These are phyloP conservation scores for Apodemia mormo DNA, from an alignment of 2,888 invertebrate species.

Conservation along the genomic window DNA sequence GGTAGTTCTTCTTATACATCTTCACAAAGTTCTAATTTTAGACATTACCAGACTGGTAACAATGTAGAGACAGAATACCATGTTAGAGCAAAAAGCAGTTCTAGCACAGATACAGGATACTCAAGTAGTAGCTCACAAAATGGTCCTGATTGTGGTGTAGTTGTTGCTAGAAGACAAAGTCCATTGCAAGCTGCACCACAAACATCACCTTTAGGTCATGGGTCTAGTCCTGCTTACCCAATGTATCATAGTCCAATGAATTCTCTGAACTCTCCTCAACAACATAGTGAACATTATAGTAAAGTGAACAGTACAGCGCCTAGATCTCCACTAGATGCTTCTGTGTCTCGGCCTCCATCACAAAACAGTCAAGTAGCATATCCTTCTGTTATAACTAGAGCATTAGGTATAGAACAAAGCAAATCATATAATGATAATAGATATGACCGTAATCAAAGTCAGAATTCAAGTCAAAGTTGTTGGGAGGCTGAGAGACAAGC, in stretches of 20 bases:
- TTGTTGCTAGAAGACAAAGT: constrained; percentile 86
- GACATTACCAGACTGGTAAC: constrained; percentile 84
- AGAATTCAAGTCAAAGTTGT: constrained; percentile 75
- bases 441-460: constrained; percentile 77
- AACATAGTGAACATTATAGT: constrained; percentile 80
- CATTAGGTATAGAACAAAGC: constrained; percentile 84
- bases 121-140: constrained; percentile 84
- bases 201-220: constrained; percentile 87
- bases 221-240: constrained; percentile 90
- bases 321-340: constrained; percentile 86
- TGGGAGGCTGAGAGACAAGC: constrained; percentile 82
- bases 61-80: constrained; percentile 84
- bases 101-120: constrained; percentile 84
- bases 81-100: constrained; percentile 82
- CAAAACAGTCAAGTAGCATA: constrained; percentile 86
- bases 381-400: constrained; percentile 91
- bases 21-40: constrained; percentile 79
- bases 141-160: constrained; percentile 85
- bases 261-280: constrained; percentile 87
- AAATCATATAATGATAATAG: constrained; percentile 76
- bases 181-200: constrained; percentile 87
- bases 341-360: constrained; percentile 84
- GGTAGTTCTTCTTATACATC: constrained; percentile 76
- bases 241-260: constrained; percentile 93
- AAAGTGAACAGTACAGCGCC: constrained; percentile 81